Conservation (phyloP, 2,797 vertebrate species). For the Propithecus perrieri region DNA sequence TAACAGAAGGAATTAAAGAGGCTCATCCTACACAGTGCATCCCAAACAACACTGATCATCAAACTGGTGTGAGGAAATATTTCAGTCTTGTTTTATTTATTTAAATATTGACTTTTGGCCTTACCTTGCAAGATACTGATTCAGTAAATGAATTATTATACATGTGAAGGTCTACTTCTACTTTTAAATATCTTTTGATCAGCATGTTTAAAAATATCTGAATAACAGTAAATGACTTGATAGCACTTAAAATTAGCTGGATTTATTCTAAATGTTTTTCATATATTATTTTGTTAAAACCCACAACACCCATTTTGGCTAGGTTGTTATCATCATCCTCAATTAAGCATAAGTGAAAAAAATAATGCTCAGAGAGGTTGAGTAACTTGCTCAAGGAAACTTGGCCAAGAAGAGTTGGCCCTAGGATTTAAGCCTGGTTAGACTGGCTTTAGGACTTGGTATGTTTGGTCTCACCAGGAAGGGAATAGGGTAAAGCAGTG, state of each 20-base stretch:
- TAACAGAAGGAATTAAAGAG: neutral
- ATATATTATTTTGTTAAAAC: neutral
- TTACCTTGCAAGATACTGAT: neutral
- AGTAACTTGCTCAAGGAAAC: neutral
- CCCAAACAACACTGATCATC: neutral
- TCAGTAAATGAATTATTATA: neutral
- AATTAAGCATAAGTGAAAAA: neutral
- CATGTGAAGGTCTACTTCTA: neutral
- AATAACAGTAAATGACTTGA: neutral
- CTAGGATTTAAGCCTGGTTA: neutral
- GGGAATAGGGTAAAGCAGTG: neutral
- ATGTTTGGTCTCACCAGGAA: neutral
- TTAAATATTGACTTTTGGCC: neutral
- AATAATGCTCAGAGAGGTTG: neutral
- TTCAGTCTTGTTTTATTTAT: neutral
- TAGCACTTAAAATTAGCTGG: neutral
- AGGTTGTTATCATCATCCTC: neutral
- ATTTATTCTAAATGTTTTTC: neutral
- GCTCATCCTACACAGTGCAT: neutral
- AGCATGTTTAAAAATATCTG: neutral
- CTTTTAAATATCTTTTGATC: neutral
- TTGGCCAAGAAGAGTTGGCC: neutral
- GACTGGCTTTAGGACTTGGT: neutral
- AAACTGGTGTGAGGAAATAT: neutral
- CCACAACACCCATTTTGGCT: neutral